Evolutionary conservation across 2,113 vertebrate species (phyloP), one percentile per base, ranked within the genome.

Genomic region (Psilopogon haemacephalus): DNA sequence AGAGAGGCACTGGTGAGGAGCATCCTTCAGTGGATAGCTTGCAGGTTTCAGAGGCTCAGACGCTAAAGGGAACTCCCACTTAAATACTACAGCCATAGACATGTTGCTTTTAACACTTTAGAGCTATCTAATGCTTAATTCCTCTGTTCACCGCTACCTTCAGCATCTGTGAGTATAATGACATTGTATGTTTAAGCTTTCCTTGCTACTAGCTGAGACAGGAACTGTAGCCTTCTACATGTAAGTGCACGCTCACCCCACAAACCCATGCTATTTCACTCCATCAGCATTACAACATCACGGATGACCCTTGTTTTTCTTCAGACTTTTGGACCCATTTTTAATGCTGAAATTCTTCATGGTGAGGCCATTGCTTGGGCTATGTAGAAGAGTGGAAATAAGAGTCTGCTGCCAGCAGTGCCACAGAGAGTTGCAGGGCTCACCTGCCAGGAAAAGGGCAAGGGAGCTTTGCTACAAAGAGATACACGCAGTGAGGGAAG

Each of bases 211-310:
- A 60, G 6, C 42, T n/a, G 73, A 48, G 27, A 21, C 32, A 82
- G 48, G 28, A 84, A 8, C 1, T 0, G 32, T 12, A 33, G 32
- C 46, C 60, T 58, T 78, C 33, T 52, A 26, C 1, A 3, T 11
- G 24, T 77, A 77, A 73, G 12, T 27, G 76, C 73, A n/a, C 71
- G 52, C 37, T 33, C 15, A 4, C 20, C 4, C 32, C 6, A 4
- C n/a, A 44, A 55, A 84, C 14, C 37, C 1, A 0, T 46, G 27
- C 44, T 28, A 6, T 24, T 37, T 88, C 0, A 38, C 0, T 81
- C 46, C 38, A 50, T 50, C 70, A 23, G n/a, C 4, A 4, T 54
- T 84, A 62, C 50, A 65, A 48, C 0, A 1, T 56, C 35, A 15
- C 18, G 32, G 67, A 83, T 0, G 6, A 8, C 15, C 50, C 12